Conservation (phyloP, 2,113 vertebrate species). For the Python bivittatus region DNA sequence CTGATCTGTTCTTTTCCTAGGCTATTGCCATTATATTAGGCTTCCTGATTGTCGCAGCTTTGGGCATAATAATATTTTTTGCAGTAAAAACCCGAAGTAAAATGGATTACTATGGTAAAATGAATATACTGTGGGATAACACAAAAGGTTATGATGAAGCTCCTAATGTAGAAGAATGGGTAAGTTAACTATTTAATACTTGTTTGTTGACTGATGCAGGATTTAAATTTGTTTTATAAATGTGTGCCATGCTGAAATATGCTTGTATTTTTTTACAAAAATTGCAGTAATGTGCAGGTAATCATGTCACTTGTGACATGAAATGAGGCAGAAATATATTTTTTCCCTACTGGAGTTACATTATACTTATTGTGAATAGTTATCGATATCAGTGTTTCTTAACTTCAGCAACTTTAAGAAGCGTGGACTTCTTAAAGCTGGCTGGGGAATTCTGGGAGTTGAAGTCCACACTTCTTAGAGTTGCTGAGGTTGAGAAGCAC, state of each 20-base stretch:
- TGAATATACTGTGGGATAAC: conserved; percentile 86
- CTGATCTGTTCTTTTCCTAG: conserved; percentile 60
- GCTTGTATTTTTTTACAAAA: too few relatives aligned
- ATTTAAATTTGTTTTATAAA: neutral
- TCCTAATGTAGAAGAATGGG: conserved; percentile 86
- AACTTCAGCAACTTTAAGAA: too few relatives aligned
- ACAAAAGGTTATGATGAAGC: conserved; percentile 66
- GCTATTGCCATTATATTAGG: conserved; percentile 87
- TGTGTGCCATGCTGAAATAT: neutral
- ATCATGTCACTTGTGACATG: neutral
- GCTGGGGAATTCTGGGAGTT: too few relatives aligned
- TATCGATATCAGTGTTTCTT: neutral
- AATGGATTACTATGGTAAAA: conserved; percentile 77
- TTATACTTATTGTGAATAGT: neutral
- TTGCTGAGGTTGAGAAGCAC: too few relatives aligned
- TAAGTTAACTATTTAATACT: conserved; percentile 65
- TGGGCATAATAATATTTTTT: conserved; percentile 88
- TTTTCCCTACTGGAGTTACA: neutral
- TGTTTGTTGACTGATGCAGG: neutral
- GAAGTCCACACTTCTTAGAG: too few relatives aligned
- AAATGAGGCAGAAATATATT: neutral
- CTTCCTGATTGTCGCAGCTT: conserved; percentile 80
- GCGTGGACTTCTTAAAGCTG: too few relatives aligned
- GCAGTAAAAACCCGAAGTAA: conserved; percentile 80
- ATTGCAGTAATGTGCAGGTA: neutral